Percentiles rank a stretch among this genome's conserved stretches.
phyloP scores from a whole-genome alignment of 2,797 vertebrate species.

The Molossus molossus region DNA sequence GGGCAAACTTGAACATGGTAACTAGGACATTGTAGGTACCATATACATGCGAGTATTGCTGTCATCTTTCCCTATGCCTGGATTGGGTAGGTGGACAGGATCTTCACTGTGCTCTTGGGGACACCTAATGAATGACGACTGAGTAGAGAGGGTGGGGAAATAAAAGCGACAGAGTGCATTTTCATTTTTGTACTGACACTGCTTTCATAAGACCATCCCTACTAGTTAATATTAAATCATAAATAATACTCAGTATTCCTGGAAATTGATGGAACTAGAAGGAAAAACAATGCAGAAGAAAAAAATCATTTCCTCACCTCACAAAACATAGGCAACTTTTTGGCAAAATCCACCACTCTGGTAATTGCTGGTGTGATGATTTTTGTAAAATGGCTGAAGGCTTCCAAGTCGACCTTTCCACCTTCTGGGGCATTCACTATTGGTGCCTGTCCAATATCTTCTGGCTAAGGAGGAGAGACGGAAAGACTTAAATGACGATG shows the following conservation, averaged over 20 bases:
- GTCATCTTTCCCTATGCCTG: background rate
- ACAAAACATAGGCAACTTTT: constrained; percentile 99
- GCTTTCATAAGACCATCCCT: background rate
- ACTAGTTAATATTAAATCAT: background rate
- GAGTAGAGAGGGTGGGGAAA: background rate
- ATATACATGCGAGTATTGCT: background rate
- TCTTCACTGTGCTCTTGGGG: fast-evolving
- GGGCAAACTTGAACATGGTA: background rate
- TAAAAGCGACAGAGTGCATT: background rate
- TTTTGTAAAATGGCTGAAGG: constrained; percentile 99
- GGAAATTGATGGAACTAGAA: background rate
- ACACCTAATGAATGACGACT: background rate
- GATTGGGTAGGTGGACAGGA: background rate
- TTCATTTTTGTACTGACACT: background rate
- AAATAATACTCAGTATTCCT: background rate
- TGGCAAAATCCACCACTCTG: constrained; percentile 99
- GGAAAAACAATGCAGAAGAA: background rate
- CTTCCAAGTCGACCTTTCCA: constrained; percentile 99
- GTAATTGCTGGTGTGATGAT: constrained; percentile 99
- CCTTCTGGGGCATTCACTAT: constrained; percentile 96
- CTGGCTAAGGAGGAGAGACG: constrained; percentile 96
- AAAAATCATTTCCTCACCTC: constrained; percentile 92
- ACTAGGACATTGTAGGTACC: background rate
- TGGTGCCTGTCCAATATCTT: constrained; percentile 98
- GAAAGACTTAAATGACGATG: constrained; percentile 89